Evolutionary conservation across 2,888 invertebrate genomes (phyloP).

Genomic region (Fragum fragum): DNA sequence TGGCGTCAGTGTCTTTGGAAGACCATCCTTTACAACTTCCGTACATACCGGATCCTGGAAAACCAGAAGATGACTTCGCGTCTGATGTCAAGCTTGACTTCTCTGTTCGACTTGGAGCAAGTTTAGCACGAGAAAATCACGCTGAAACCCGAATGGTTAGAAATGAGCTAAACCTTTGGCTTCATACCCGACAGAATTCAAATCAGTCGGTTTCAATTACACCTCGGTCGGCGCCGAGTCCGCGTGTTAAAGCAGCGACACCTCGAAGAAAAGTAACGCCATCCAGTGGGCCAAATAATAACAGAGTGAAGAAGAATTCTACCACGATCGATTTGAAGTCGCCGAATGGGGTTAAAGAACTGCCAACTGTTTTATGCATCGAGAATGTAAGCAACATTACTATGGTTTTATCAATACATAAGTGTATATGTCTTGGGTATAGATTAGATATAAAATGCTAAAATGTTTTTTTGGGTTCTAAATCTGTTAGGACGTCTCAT

Average conservation of each 20-base stretch:
- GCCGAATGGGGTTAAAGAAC: not conserved
- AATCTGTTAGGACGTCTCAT: too few species aligned
- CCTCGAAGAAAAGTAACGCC: not conserved
- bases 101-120: slow-evolving; percentile 70
- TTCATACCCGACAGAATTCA: not conserved
- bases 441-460: too few species aligned
- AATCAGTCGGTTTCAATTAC: not conserved
- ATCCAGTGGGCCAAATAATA: not conserved
- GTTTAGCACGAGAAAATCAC: slow-evolving; percentile 59
- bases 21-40: slow-evolving; percentile 58
- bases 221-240: not conserved
- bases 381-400: not conserved
- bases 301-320: not conserved
- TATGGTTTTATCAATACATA: too few species aligned
- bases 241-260: not conserved
- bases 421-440: too few species aligned
- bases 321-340: not conserved
- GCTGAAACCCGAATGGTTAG: slow-evolving; percentile 24
- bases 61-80: slow-evolving; percentile 48
- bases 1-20: not conserved
- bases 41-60: slow-evolving; percentile 69
- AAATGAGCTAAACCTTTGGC: slow-evolving; percentile 32
- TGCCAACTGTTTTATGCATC: not conserved
- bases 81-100: slow-evolving; percentile 63
- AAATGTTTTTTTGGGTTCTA: too few species aligned